These are phyloP conservation scores for Odontocerum albicorne DNA, from an alignment of 2,888 invertebrate species.

Conservation along the genomic window DNA sequence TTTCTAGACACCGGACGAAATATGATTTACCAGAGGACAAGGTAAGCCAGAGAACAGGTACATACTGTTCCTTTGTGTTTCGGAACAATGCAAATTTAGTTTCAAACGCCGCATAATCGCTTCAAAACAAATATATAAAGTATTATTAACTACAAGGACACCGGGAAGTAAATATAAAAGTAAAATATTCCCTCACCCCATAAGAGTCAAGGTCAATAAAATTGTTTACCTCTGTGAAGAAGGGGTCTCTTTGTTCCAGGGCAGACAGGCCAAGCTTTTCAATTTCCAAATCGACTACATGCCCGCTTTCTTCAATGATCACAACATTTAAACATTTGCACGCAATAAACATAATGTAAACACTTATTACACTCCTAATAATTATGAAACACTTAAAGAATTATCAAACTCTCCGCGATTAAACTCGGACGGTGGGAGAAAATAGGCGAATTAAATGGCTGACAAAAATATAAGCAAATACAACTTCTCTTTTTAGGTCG, in stretches of 20 bases:
- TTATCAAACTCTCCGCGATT: constrained; percentile 23
- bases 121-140: neutral
- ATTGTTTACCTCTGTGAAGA: constrained; percentile 68
- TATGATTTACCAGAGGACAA: no score
- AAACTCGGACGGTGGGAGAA: constrained; percentile 21
- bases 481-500: constrained; percentile 23
- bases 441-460: constrained; percentile 24
- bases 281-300: constrained; percentile 58
- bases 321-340: constrained; percentile 79
- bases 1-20: no score
- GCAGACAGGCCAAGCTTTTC: constrained; percentile 59
- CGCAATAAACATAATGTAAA: constrained; percentile 43
- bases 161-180: constrained; percentile 10
- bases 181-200: constrained; percentile 38
- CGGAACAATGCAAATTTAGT: neutral
- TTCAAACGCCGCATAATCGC: neutral
- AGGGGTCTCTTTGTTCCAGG: constrained; percentile 63
- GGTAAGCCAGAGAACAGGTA: neutral
- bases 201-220: constrained; percentile 52
- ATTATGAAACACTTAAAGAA: constrained; percentile 25
- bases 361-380: constrained; percentile 22
- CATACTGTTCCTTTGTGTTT: constrained; percentile 3
- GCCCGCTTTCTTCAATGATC: constrained; percentile 61
- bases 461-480: constrained; percentile 27
- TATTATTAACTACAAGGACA: constrained; percentile 1